A percentile compares a stretch with the other conserved stretches of the same genome.
These are phyloP conservation scores for Lepidocyrtinus sp. DNA, from an alignment of 2,888 invertebrate genomes.

Conservation along the genomic window DNA sequence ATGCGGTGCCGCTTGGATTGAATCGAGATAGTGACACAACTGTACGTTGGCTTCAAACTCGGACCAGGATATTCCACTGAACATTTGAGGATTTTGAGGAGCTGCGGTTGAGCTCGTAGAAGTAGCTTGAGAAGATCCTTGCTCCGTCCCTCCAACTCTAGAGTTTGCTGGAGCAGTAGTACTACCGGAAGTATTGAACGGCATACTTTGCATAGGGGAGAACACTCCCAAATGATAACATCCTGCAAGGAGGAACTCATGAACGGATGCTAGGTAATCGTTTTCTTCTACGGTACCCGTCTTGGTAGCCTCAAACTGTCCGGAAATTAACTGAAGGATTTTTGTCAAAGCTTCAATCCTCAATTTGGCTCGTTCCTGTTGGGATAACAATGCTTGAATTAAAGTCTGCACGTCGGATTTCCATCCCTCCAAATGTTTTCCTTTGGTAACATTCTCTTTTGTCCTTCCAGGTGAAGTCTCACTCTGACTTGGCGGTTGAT, in stretches of 20 bases:
- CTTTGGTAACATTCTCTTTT: neutral
- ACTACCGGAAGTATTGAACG: neutral
- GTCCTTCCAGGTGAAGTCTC: neutral
- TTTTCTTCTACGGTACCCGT: conserved; percentile 19
- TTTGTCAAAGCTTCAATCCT: conserved; percentile 66
- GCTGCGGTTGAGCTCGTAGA: conserved; percentile 60
- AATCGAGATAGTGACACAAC: conserved; percentile 77
- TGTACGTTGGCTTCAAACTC: conserved; percentile 73
- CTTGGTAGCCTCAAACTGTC: conserved; percentile 29
- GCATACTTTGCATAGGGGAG: conserved; percentile 23
- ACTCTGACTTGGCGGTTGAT: neutral
- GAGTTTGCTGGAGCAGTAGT: neutral
- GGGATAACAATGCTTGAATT: conserved; percentile 60
- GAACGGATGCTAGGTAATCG: conserved; percentile 71
- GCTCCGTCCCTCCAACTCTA: neutral
- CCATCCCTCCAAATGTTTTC: conserved; percentile 61
- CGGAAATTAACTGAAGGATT: conserved; percentile 62
- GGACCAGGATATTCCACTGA: conserved; percentile 57
- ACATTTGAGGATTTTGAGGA: conserved; percentile 72
- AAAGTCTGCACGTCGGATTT: conserved; percentile 58
- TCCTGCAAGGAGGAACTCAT: conserved; percentile 76
- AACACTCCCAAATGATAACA: conserved; percentile 75
- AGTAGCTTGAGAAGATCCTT: neutral
- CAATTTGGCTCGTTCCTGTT: conserved; percentile 65
- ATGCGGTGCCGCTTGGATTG: conserved; percentile 75